phyloP scores from a whole-genome alignment of 1,140 invertebrate genomes.

The Zophobas atratus region DNA sequence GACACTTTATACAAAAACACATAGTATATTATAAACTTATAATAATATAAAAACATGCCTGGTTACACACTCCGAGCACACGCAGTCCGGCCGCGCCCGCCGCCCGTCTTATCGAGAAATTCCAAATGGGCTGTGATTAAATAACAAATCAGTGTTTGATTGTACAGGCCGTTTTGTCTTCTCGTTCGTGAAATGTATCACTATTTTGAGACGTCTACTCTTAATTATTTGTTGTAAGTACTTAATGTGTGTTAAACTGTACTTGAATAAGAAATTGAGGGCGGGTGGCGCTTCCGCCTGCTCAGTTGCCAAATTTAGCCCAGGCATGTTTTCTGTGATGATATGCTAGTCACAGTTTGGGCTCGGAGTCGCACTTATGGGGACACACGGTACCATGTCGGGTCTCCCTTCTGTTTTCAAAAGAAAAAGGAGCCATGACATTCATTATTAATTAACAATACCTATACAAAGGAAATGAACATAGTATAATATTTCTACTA shows the following conservation, averaged over 20 bases:
- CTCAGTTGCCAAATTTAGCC: conserved; percentile 63
- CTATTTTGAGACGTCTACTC: conserved; percentile 67
- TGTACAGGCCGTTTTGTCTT: conserved; percentile 77
- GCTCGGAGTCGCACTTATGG: conserved; percentile 58
- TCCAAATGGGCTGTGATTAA: conserved; percentile 82
- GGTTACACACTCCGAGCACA: conserved; percentile 54
- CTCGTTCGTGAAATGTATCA: conserved; percentile 68
- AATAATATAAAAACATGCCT: conserved; percentile 51
- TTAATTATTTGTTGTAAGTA: conserved; percentile 66
- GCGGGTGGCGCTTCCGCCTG: conserved; percentile 53
- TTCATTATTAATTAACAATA: conserved; percentile 59
- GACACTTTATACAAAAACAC: conserved; percentile 45
- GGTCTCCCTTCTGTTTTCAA: conserved; percentile 16
- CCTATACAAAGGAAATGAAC: conserved; percentile 56
- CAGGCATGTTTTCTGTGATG: conserved; percentile 59
- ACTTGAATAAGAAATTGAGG: conserved; percentile 58
- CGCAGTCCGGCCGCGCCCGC: conserved; percentile 51
- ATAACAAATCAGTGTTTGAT: conserved; percentile 76
- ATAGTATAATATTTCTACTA: conserved; percentile 76
- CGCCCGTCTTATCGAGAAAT: conserved; percentile 69
- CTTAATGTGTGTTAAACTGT: conserved; percentile 65
- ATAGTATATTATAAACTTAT: conserved; percentile 47
- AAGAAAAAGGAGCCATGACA: conserved; percentile 52
- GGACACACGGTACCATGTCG: conserved; percentile 45
- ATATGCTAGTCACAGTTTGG: conserved; percentile 57